Conservation (phyloP, 2,888 invertebrate genomes). For the Drosophila yooni region DNA sequence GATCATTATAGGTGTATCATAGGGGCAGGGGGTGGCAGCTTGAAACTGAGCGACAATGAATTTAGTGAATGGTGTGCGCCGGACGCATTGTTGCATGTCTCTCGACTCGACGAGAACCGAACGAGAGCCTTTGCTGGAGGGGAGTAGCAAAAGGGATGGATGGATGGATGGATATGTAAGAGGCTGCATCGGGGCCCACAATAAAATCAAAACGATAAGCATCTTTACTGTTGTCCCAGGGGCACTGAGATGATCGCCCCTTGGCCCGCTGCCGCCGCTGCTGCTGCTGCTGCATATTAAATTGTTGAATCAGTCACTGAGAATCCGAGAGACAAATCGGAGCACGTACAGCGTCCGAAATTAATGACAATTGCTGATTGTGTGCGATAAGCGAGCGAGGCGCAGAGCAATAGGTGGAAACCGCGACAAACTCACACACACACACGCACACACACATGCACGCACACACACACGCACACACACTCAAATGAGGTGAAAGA, state of each 20-base stretch:
- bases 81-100: constrained; percentile 67
- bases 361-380: constrained; percentile 81
- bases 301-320: constrained; percentile 73
- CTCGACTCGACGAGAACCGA: constrained; percentile 3
- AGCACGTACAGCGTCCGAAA: constrained; percentile 81
- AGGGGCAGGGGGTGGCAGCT: constrained; percentile 1
- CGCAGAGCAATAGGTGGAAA: constrained; percentile 63
- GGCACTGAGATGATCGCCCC: constrained; percentile 56
- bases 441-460: neutral
- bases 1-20: constrained; percentile 4
- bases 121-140: neutral
- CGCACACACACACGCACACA: neutral
- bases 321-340: constrained; percentile 76
- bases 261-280: neutral
- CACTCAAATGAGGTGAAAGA: constrained; percentile 44
- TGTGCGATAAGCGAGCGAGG: constrained; percentile 70
- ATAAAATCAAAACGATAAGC: constrained; percentile 71
- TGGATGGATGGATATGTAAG: constrained; percentile 22
- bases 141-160: constrained; percentile 15
- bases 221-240: constrained; percentile 62
- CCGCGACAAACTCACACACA: constrained; percentile 55
- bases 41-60: constrained; percentile 16
- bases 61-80: constrained; percentile 58
- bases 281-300: constrained; percentile 82
- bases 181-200: constrained; percentile 62